Base-by-base conservation (phyloP, 2,888 invertebrate species). In the Calliphora vomitoria region DNA sequence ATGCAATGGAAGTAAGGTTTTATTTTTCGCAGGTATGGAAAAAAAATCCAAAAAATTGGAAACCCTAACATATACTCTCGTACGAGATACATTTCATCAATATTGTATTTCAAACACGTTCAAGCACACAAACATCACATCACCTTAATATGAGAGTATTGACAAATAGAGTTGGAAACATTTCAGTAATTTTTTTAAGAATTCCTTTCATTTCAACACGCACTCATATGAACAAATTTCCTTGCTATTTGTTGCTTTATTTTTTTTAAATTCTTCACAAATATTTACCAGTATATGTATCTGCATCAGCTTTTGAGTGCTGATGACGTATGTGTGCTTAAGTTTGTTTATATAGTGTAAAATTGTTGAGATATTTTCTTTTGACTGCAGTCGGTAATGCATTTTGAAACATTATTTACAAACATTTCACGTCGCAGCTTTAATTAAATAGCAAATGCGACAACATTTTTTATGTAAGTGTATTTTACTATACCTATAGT, bases 41-140 rank as follows among this genome's bases (percentile, higher is more conserved):
- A 35, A 35, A 35, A 35, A 44, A 44, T 13, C 3, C 11, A 3
- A 44, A 3, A 44, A 44, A 44, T 44, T 44, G 11, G 10, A 4
- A 11, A 44, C 44, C 44, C 44, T 44, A 44, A 44, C 8, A 8
- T 3, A 53, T 53, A 58, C 31, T 11, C 11, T 58, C 11, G 15
- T 25, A 25, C 20, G 35, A 31, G n/a, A n/a, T 62, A 35, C 31
- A 35, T 62, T 35, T 35, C 31, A 53, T 71, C 11, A 18, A 18
- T 35, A 71, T 53, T 71, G 31, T 53, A 72, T 58, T 72, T 38
- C 13, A 20, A 58, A 55, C 55, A 72, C 55, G 55, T 72, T n/a
- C 50, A 50, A 15, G 5, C n/a, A 50, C n/a, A 55, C 18, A 55
- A 55, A 55, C 55, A 20, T 20, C 55, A 55, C 55, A 55, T 55